Base-by-base conservation (phyloP, 2,888 invertebrate genomes). In the Chrysopilus asiliformis region DNA sequence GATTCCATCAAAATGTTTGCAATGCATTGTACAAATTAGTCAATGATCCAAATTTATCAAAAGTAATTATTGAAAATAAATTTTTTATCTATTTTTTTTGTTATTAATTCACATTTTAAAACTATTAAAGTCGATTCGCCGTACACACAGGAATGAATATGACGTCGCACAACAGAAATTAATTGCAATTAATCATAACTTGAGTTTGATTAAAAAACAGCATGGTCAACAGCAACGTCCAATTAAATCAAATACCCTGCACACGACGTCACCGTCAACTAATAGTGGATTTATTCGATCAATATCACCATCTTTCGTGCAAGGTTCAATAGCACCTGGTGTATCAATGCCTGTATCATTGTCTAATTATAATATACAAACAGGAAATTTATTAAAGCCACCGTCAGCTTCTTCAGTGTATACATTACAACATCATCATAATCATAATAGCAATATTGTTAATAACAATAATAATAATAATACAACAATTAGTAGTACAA, bases 101-200 rank as follows among this genome's bases (percentile, higher is more conserved):
- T 29, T 31, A 13, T 32, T 27, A 30, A 25, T 13, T n/a, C 9
- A 25, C 24, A 19, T 29, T 17, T 33, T 14, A n/a, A 10, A 14
- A 22, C 10, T 32, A 3, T 12, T 35, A 20, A 22, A 36, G 40
- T 44, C 44, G 17, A 40, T 43, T n/a, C 42, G 47, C 17, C 42
- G 43, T 8, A 41, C 34, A 12, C 46, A 47, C 33, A 48, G 48
- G n/a, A 44, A 46, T 6, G 46, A 46, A 26, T 49, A 48, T 39
- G 50, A 51, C 13, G 32, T 43, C 4, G 45, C 47, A 2, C 48
- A 49, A 34, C 45, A 50, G 26, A 49, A 49, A 28, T 15, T 46
- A 12, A 29, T 38, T 31, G 16, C 41, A 18, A 40, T 57, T 47
- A 41, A 56, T 56, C 40, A 44, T 25, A 49, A 42, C 34, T 36